Evolutionary conservation across 2,888 invertebrate genomes (phyloP).

Genomic region (Macrosiphum euphorbiae): DNA sequence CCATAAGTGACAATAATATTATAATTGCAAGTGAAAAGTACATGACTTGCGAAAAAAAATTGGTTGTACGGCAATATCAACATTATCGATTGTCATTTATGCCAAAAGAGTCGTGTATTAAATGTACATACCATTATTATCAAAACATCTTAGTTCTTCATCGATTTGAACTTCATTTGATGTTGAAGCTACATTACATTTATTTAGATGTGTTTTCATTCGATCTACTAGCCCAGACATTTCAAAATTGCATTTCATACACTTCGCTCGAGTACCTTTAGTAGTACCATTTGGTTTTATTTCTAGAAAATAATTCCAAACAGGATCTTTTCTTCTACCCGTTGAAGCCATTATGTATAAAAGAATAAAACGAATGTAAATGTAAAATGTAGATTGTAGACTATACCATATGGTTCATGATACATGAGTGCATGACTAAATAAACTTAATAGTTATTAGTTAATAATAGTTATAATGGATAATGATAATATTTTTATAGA

Average conservation of each 20-base stretch:
- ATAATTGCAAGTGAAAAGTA: too few relatives aligned
- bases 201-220: constrained; percentile 9
- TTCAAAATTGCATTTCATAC: constrained; percentile 23
- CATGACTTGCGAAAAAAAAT: too few relatives aligned
- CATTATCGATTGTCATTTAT: not conserved
- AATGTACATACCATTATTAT: constrained; percentile 18
- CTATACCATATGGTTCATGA: too few relatives aligned
- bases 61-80: not conserved
- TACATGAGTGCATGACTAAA: too few relatives aligned
- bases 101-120: not conserved
- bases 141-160: not conserved
- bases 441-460: too few relatives aligned
- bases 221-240: constrained; percentile 7
- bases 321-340: constrained; percentile 25
- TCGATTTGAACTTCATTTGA: constrained; percentile 17
- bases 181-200: constrained; percentile 6
- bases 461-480: too few relatives aligned
- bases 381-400: not conserved
- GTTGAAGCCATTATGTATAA: not conserved
- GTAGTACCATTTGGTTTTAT: constrained; percentile 1
- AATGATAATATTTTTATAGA: too few relatives aligned
- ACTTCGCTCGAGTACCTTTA: not conserved
- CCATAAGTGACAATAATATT: too few relatives aligned
- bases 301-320: constrained; percentile 18
- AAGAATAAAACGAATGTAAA: not conserved